Evolutionary conservation across 2,888 invertebrate genomes (phyloP), one percentile per base, ranked within the genome.

Genomic region (Drosophila mulleri): DNA sequence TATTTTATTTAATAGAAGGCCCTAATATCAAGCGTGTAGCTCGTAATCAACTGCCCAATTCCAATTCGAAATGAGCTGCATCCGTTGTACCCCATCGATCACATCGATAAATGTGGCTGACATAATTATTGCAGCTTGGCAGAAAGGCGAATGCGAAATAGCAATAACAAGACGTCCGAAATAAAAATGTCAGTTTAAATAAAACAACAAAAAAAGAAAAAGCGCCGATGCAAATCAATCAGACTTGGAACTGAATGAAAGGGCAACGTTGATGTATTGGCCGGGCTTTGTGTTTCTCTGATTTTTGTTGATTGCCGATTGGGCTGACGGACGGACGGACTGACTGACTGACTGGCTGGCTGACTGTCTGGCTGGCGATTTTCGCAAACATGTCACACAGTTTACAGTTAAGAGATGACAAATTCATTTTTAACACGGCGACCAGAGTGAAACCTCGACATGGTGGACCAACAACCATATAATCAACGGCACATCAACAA

Each of bases 171-270:
- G n/a, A 69, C 52, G 32, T 32, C 52, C 11, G 45, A 69, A 72
- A 78, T 81, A 65, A 80, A 82, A 71, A 79, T 88, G 85, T 88
- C 86, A 90, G 75, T 85, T 83, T 75, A 70, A 79, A 78, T 82
- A 72, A 69, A 26, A 5, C 4, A 26, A 26, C 26, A 7, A 26
- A 41, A 41, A 26, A n/a, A 2, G 23, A 53, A 54, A 81, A 83
- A 89, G 89, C 80, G 88, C 83, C 80, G 66, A 91, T 91, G 91
- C 89, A 90, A 92, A 92, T 91, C 93, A 92, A 92, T 92, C 93
- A 92, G 88, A 71, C 80, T 70, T 89, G 73, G 69, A 70, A 73
- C 63, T 48, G 37, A 65, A 59, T 52, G 32, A 52, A 83, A 60
- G 69, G 47, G 26, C 47, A 35, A 69, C 70, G 59, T 89, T 91